These are phyloP conservation scores for Spialia ferax DNA, from an alignment of 2,888 invertebrate species.

Conservation along the genomic window DNA sequence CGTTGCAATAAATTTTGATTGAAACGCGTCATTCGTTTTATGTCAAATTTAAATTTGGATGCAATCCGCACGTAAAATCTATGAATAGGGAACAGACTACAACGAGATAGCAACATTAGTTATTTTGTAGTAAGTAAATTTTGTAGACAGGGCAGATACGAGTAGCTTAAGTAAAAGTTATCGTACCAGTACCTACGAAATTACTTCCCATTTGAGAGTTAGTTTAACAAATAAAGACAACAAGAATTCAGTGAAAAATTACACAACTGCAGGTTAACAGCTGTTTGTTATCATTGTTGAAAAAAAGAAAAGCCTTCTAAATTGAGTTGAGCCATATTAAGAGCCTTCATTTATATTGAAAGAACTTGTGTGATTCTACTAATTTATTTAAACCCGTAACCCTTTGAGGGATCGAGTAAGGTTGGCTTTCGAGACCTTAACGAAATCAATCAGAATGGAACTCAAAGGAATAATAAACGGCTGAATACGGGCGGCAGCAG, in stretches of 20 bases:
- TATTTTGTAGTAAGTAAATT: too few species aligned
- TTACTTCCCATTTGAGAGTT: too few species aligned
- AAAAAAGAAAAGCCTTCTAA: background rate
- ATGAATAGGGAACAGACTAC: background rate
- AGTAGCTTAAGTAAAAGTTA: too few species aligned
- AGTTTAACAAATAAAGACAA: too few species aligned
- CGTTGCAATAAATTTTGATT: too few species aligned
- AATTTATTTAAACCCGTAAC: conserved; percentile 11
- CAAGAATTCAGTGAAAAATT: too few species aligned
- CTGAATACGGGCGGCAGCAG: background rate
- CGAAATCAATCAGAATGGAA: conserved; percentile 34
- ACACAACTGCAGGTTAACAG: too few species aligned
- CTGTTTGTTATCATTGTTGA: too few species aligned
- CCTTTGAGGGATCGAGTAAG: conserved; percentile 18
- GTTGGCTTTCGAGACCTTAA: conserved; percentile 16
- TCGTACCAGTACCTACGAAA: too few species aligned
- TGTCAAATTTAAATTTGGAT: background rate
- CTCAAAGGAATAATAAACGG: conserved; percentile 19
- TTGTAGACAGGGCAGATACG: too few species aligned
- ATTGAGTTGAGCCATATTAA: background rate
- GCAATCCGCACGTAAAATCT: background rate
- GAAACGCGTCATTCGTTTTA: too few species aligned
- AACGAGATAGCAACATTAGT: background rate
- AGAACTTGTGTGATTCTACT: background rate
- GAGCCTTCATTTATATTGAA: background rate